Conservation (phyloP, 2,797 vertebrate genomes). For the Pipistrellus nathusii region DNA sequence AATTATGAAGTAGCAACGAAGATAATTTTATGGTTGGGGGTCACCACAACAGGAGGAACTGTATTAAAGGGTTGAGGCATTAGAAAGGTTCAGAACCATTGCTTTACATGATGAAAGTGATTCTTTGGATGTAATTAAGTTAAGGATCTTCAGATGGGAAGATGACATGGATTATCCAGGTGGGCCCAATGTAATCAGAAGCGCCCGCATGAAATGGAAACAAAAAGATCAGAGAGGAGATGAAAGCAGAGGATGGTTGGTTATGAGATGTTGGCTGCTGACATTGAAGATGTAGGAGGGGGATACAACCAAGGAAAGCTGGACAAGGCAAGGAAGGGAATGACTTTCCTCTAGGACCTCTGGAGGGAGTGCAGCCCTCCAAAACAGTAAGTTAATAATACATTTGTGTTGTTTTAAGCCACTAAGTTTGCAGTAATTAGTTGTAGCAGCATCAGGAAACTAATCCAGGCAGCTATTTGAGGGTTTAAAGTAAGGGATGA, state of each 20-base stretch:
- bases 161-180: not conserved
- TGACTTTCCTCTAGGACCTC: not conserved
- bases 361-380: not conserved
- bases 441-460: not conserved
- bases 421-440: not conserved
- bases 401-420: not conserved
- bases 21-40: too few species aligned
- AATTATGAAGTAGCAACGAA: too few species aligned
- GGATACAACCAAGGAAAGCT: not conserved
- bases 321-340: not conserved
- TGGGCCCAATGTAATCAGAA: not conserved
- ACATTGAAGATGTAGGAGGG: not conserved
- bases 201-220: not conserved
- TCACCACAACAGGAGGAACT: too few species aligned
- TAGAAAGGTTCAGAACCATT: too few species aligned
- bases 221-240: not conserved
- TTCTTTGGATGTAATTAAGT: not conserved
- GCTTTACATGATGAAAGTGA: not conserved
- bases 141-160: not conserved
- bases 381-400: not conserved
- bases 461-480: not conserved
- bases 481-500: not conserved
- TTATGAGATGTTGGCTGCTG: not conserved
- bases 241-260: not conserved
- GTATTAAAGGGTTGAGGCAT: too few species aligned